A percentile compares a stretch with the other conserved stretches of the same genome.
Conservation (phyloP, 1,140 invertebrate genomes). For the Cyrtorhinus lividipennis region DNA sequence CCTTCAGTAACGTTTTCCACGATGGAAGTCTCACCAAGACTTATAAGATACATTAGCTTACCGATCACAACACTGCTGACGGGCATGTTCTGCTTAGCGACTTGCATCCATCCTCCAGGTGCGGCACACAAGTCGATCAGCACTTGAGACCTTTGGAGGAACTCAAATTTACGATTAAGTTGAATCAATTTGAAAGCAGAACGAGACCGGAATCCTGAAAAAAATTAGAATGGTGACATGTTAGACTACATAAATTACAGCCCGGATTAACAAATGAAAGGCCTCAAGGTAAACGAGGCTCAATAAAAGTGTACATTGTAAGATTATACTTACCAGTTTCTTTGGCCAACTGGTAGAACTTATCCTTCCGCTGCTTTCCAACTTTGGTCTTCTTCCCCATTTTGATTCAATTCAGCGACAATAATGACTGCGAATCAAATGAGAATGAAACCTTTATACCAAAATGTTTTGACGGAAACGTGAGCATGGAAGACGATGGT, state of each 20-base stretch:
- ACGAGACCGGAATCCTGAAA: slow-evolving; percentile 80
- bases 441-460: too few relatives aligned
- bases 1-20: too few relatives aligned
- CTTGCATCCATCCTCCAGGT: slow-evolving; percentile 99
- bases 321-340: slow-evolving; percentile 65
- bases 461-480: too few relatives aligned
- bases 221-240: neutral
- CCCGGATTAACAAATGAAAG: neutral
- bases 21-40: neutral
- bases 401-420: too few relatives aligned
- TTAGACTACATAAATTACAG: neutral
- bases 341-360: slow-evolving; percentile 96
- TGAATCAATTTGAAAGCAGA: slow-evolving; percentile 98
- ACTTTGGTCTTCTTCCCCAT: slow-evolving; percentile 97
- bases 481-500: too few relatives aligned
- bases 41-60: slow-evolving; percentile 28
- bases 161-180: slow-evolving; percentile 93
- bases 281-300: too few relatives aligned
- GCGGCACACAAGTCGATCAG: slow-evolving; percentile 97
- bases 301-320: too few relatives aligned
- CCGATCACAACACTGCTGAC: slow-evolving; percentile 86
- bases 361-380: slow-evolving; percentile 95
- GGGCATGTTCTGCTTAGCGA: slow-evolving; percentile 96
- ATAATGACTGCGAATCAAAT: too few relatives aligned
- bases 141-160: slow-evolving; percentile 89